These are phyloP conservation scores for Chironomus tentans DNA, from an alignment of 2,888 invertebrate species.

Conservation along the genomic window DNA sequence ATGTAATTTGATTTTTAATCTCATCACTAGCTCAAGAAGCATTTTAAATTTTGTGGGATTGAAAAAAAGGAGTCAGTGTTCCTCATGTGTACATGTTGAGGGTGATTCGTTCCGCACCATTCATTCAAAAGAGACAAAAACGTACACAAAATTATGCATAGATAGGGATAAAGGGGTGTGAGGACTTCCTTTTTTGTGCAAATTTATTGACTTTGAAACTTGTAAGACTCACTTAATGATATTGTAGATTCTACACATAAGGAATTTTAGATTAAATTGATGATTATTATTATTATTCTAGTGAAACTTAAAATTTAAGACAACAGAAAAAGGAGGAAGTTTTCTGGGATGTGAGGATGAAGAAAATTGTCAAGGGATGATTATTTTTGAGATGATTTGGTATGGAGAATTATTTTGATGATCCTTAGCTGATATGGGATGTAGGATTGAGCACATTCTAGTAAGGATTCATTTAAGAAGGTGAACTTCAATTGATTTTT, in stretches of 20 bases:
- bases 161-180: background rate
- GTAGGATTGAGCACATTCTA: too few relatives aligned
- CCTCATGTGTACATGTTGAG: background rate
- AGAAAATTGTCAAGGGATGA: background rate
- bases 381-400: too few relatives aligned
- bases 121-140: background rate
- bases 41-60: background rate
- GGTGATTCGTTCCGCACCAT: background rate
- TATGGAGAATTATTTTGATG: too few relatives aligned
- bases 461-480: too few relatives aligned
- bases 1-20: slow-evolving; percentile 23
- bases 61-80: background rate
- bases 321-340: too few relatives aligned
- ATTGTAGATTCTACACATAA: background rate
- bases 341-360: background rate
- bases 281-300: background rate
- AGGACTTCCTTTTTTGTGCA: background rate
- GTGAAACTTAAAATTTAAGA: background rate
- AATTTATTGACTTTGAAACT: background rate
- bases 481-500: too few relatives aligned
- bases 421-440: too few relatives aligned
- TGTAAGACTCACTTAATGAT: too few relatives aligned
- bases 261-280: background rate
- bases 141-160: too few relatives aligned
- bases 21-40: background rate